Conservation (phyloP, 2,888 invertebrate genomes). For the Cheilosia scutellata region DNA sequence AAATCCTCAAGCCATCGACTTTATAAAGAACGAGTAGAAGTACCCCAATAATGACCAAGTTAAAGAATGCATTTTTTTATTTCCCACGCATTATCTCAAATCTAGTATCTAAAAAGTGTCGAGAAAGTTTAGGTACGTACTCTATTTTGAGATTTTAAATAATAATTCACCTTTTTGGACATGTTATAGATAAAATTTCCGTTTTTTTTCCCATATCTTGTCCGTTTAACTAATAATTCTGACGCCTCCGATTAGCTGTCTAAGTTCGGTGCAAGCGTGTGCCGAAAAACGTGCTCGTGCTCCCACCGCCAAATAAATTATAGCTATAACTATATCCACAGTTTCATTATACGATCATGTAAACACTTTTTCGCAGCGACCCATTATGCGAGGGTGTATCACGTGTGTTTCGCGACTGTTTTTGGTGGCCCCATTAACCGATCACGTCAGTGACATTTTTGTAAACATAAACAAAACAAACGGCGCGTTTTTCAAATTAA, state of each 20-base stretch:
- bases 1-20: too few relatives aligned
- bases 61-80: too few relatives aligned
- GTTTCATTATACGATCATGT: background rate
- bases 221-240: too few relatives aligned
- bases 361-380: constrained; percentile 7
- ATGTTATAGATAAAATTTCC: too few relatives aligned
- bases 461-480: constrained; percentile 49
- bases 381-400: background rate
- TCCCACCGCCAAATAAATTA: background rate
- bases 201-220: too few relatives aligned
- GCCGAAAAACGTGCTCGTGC: constrained; percentile 40
- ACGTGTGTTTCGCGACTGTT: constrained; percentile 13
- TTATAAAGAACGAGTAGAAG: too few relatives aligned
- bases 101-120: too few relatives aligned
- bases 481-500: constrained; percentile 67
- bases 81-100: too few relatives aligned
- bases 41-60: too few relatives aligned
- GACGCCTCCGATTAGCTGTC: constrained; percentile 2
- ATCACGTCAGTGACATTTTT: constrained; percentile 20
- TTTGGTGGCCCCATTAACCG: constrained; percentile 50
- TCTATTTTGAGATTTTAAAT: too few relatives aligned
- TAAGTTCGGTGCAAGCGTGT: constrained; percentile 22
- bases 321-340: background rate
- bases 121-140: too few relatives aligned
- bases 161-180: too few relatives aligned